Evolutionary conservation across 2,113 vertebrate species (phyloP), one percentile per base, ranked within the genome.

Genomic region (Vulpes lagopus): DNA sequence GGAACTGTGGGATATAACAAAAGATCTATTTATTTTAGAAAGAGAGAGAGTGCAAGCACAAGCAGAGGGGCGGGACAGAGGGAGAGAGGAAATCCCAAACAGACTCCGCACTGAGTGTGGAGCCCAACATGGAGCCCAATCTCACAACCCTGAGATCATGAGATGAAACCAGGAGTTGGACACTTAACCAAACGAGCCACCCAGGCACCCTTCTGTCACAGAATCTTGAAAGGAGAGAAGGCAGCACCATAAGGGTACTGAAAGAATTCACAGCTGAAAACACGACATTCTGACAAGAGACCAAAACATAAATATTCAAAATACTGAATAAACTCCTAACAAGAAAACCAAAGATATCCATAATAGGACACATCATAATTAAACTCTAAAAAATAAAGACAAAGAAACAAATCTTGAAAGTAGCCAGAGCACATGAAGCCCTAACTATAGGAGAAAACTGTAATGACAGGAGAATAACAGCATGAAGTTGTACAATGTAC

Each of bases 331-430:
- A 92, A 84, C 35, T 51, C 43, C 53, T 73, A 74, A 49, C 78
- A 79, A 86, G 53, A 83, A 92, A 88, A 69, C n/a, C 59, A 69
- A 92, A 94, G 53, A 71, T 22, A 93, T 78, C 27, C 64, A 92
- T 64, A 74, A 73, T 23, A 86, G 25, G 74, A 90, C 30, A 81
- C 19, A 76, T 81, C 62, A 95, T 65, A 97, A 95, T 80, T 65
- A 95, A 89, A 65, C 49, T 83, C 57, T 67, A 30, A 35, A 64
- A 85, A 84, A 67, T 64, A 64, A 84, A 74, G 73, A 57, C 15
- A 16, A 71, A 83, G 69, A 32, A 91, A 86, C 82, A 32, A 64
- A n/a, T 43, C 62, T 80, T n/a, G 71, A 93, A 85, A 90, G 23
- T 9, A 90, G 76, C 35, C 30, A 53, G 6, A 95, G 60, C 35